Base-by-base conservation (phyloP, 2,113 vertebrate species). In the Cathartes aura region DNA sequence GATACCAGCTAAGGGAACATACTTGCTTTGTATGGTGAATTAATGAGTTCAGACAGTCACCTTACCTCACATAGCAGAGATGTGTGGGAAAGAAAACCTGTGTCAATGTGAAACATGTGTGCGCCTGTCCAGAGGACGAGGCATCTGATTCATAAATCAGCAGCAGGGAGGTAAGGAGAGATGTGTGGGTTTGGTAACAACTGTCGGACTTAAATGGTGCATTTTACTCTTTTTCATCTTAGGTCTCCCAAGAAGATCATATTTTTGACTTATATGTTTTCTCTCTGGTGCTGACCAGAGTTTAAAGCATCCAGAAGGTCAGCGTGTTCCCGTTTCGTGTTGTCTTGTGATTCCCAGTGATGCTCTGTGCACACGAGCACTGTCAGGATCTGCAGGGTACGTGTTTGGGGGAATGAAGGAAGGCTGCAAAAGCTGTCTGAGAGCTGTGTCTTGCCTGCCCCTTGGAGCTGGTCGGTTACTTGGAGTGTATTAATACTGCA, bases 31-130 rank as follows among this genome's bases (percentile, higher is more conserved):
- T 91, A 94, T 70, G 93, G 84, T 95, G 63, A 95, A 90, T 96
- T 94, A 92, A 45, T 62, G 89, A 80, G 95, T 97, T 97, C 96
- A 96, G 66, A 94, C 5, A 71, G 93, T 97, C 93, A 93, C 78
- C 50, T 88, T 92, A 93, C 78, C 50, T 88, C 90, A 32, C 17
- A 24, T 8, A 70, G 70, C 45, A 94, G 96, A 89, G 53, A 87
- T 45, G 53, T 91, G 89, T 95, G 93, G 66, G 94, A 95, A 97
- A 91, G 70, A 87, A 93, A 94, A 87, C 78, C 89, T 89, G 78
- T 91, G 89, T 95, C 91, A 91, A 97, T 97, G 87, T 91, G 96
- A 97, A 97, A 85, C 95, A 95, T 91, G 78, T 96, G 94, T 92
- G 74, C 1, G 27, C 38, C 58, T 90, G 84, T 82, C 74, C 53